phyloP scores from a whole-genome alignment of 1,140 invertebrate genomes.

The Leucophenga varia region DNA sequence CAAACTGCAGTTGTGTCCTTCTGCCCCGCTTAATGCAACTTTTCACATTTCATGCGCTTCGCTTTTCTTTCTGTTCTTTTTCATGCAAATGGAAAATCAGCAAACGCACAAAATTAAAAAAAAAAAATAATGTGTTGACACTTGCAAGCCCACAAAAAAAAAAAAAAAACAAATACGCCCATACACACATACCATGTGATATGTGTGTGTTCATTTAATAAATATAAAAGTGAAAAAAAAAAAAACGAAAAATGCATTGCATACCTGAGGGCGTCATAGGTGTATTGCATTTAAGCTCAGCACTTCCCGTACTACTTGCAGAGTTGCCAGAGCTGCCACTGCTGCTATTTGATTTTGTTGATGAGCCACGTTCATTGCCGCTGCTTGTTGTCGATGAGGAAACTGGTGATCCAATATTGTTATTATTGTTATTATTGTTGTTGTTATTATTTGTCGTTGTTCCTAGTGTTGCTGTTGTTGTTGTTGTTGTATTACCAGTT shows the following conservation, averaged over 20 bases:
- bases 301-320: conserved; percentile 43
- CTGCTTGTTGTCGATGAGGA: conserved; percentile 48
- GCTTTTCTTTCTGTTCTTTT: too few relatives aligned
- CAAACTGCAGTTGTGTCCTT: too few relatives aligned
- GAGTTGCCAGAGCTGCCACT: conserved; percentile 47
- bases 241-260: conserved; percentile 6
- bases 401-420: conserved; percentile 48
- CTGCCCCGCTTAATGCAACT: too few relatives aligned
- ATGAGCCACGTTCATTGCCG: conserved; percentile 46
- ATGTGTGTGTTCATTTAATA: too few relatives aligned
- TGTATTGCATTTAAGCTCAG: conserved; percentile 47
- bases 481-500: background rate
- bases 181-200: too few relatives aligned
- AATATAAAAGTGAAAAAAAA: too few relatives aligned
- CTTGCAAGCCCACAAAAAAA: too few relatives aligned
- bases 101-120: too few relatives aligned
- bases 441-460: conserved; percentile 19
- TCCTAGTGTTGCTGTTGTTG: conserved; percentile 11
- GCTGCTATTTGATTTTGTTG: conserved; percentile 51
- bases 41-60: too few relatives aligned
- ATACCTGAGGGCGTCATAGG: conserved; percentile 53
- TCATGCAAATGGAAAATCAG: too few relatives aligned
- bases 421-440: conserved; percentile 30
- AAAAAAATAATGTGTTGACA: too few relatives aligned
- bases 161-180: too few relatives aligned